phyloP scores from a whole-genome alignment of 2,113 vertebrate genomes.

The Malurus elegans region DNA sequence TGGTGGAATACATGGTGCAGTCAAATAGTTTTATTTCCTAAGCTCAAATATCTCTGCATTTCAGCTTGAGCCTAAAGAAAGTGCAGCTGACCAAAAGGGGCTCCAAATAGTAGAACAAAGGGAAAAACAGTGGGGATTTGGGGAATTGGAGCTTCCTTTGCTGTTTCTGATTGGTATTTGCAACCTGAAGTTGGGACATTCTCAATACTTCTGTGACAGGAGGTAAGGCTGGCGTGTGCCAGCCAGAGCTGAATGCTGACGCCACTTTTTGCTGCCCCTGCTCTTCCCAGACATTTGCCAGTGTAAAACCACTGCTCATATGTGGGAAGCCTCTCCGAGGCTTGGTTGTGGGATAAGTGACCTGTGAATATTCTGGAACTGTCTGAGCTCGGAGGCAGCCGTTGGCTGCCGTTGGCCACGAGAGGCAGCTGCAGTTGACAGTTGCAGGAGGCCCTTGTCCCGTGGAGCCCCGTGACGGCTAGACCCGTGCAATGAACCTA shows the following conservation, averaged over 20 bases:
- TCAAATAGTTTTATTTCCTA: neutral
- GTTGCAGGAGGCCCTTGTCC: too few species aligned
- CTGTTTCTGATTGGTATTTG: neutral
- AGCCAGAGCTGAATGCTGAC: neutral
- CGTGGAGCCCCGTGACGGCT: too few species aligned
- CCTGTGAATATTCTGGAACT: too few species aligned
- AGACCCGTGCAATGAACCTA: too few species aligned
- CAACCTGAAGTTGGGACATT: neutral
- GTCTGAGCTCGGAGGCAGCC: too few species aligned
- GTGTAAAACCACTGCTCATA: neutral
- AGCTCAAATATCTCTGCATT: neutral
- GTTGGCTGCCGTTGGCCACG: too few species aligned
- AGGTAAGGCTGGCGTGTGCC: neutral
- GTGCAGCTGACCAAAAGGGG: neutral
- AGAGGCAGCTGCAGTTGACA: too few species aligned
- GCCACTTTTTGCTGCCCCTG: neutral
- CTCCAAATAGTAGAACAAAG: neutral
- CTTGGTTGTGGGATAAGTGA: too few species aligned
- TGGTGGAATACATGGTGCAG: neutral
- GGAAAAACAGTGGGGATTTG: neutral
- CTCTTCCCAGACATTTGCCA: neutral
- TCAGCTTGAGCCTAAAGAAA: neutral
- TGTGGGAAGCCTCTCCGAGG: too few species aligned
- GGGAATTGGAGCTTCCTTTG: neutral
- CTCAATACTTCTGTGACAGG: accelerated